Base-by-base conservation (phyloP, 2,888 invertebrate species). In the Pomacea canaliculata region DNA sequence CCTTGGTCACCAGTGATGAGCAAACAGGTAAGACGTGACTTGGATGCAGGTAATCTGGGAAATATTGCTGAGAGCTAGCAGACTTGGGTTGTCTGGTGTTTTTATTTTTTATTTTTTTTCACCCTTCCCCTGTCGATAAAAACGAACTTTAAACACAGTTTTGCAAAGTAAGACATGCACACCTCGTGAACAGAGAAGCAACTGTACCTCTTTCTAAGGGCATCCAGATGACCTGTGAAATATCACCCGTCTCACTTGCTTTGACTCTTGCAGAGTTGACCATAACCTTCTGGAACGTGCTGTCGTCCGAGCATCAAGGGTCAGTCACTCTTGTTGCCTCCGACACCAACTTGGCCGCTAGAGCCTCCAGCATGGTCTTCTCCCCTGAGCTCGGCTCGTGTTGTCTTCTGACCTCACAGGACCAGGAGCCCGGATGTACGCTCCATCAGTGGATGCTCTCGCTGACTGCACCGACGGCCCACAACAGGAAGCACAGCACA, bases 321-420 rank as follows among this genome's bases (percentile, higher is more conserved):
- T 48, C n/a, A 23, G 37, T 46, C 9, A 23, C 68, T 46, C 13
- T 69, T 16, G 51, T 63, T 12, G 59, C 51, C 19, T n/a, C 37
- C 46, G 74, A 74, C 68, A 9, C 10, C 46, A 9, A 16, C 23
- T 4, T 69, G 27, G 59, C 27, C 18, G 23, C 13, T 56, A 62
- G 19, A 13, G 68, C 74, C 13, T 49, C 74, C 0, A 27, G 60
- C 23, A 16, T 74, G 23, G 60, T 48, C 69, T 74, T 74, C 63
- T 69, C 74, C 74, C 67, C 67, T n/a, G 74, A 74, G 49, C 74
- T 74, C 69, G 62, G 49, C 16, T 9, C 49, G 3, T 74, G 69
- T 49, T 60, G 60, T 8, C 18, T 69, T 0, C 74, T 69, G 18
- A 46, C 68, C 10, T 59, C 69, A 46, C 49, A 49, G 5, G 74